Conservation (phyloP, 2,113 vertebrate species). For the Gallinago paraguaiae region DNA sequence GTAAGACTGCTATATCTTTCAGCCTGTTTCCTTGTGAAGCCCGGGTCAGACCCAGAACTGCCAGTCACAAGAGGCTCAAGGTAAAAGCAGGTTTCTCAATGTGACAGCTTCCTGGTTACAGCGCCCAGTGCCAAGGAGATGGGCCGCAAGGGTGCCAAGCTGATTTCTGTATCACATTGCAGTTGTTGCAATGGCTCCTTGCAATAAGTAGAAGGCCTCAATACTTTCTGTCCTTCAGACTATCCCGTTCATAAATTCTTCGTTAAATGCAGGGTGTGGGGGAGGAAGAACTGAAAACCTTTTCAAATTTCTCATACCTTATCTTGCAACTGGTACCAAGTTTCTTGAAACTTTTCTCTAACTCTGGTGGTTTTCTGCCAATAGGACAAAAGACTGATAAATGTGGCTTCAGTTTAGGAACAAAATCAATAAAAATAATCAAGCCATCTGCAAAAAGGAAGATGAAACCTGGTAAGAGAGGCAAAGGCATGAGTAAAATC, state of each 20-base stretch:
- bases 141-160: neutral
- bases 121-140: accelerated
- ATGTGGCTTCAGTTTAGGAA: slow-evolving; percentile 15
- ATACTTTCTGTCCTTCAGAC: neutral
- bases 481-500: slow-evolving; percentile 1
- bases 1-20: too few relatives aligned
- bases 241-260: neutral
- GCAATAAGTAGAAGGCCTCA: neutral
- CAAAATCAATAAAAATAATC: slow-evolving; percentile 32
- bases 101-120: neutral
- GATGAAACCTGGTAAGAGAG: neutral
- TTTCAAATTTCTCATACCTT: neutral
- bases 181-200: neutral
- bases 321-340: slow-evolving; percentile 23
- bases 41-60: neutral
- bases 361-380: slow-evolving; percentile 10
- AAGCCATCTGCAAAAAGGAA: slow-evolving; percentile 1
- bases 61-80: neutral
- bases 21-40: neutral
- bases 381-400: slow-evolving; percentile 27
- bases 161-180: neutral
- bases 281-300: slow-evolving; percentile 18
- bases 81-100: neutral
- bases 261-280: neutral
- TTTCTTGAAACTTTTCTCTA: neutral